These are phyloP conservation scores for Tachypleus tridentatus DNA, from an alignment of 1,140 invertebrate species.

Conservation along the genomic window DNA sequence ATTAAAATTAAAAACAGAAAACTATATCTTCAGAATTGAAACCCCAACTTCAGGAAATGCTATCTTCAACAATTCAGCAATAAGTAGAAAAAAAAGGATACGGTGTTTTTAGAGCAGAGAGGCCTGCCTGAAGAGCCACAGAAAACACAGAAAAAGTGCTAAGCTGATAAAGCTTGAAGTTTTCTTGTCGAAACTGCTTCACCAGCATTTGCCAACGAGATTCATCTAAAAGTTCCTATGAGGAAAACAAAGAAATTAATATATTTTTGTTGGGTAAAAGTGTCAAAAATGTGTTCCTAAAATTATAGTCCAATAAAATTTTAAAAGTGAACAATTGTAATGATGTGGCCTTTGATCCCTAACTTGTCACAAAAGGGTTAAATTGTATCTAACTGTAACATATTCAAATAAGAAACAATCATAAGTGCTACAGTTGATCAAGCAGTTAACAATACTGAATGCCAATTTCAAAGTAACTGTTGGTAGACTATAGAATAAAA, in stretches of 20 bases:
- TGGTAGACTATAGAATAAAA: too few relatives aligned
- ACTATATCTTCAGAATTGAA: too few relatives aligned
- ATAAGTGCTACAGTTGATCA: too few relatives aligned
- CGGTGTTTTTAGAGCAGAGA: slow-evolving; percentile 90
- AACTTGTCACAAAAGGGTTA: too few relatives aligned
- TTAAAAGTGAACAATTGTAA: not conserved
- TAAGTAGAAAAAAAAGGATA: not conserved
- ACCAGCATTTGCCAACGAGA: slow-evolving; percentile 69
- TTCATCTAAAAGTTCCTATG: slow-evolving; percentile 48
- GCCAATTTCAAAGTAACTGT: too few relatives aligned
- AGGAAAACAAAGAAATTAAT: slow-evolving; percentile 13
- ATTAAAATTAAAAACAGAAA: too few relatives aligned
- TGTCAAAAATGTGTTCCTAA: not conserved
- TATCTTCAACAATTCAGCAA: too few relatives aligned
- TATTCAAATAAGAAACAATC: too few relatives aligned
- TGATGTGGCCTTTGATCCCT: too few relatives aligned
- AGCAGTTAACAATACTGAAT: too few relatives aligned
- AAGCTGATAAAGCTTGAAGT: slow-evolving; percentile 86
- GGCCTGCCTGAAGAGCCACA: slow-evolving; percentile 77
- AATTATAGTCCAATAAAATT: slow-evolving; percentile 4
- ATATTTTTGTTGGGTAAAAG: slow-evolving; percentile 1
- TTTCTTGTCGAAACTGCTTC: slow-evolving; percentile 82
- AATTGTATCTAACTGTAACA: too few relatives aligned
- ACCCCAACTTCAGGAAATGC: too few relatives aligned
- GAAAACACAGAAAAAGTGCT: slow-evolving; percentile 82